Evolutionary conservation across 2,113 vertebrate genomes (phyloP).

Genomic region (Thoracochromis brauschi): DNA sequence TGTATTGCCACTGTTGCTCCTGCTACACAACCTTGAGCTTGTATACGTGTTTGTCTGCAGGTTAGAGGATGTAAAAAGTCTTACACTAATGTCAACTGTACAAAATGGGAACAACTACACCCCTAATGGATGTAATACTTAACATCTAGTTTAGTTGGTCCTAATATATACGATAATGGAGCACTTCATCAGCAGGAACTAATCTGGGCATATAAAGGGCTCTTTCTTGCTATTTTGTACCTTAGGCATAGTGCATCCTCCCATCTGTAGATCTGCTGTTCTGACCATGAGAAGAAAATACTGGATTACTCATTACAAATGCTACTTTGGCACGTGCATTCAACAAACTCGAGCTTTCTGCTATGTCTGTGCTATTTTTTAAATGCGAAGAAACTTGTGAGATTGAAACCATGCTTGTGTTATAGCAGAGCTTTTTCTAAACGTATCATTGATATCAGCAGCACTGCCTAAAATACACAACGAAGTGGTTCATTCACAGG

Average conservation of each 20-base stretch:
- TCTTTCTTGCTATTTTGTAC: slow-evolving; percentile 8
- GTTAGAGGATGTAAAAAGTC: background rate
- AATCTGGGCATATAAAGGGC: background rate
- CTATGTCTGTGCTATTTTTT: background rate
- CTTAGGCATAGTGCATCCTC: slow-evolving; percentile 1
- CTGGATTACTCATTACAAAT: background rate
- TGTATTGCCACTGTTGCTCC: background rate
- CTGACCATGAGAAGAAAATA: background rate
- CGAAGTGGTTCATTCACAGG: slow-evolving; percentile 3
- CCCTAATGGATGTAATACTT: background rate
- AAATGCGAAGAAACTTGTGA: background rate
- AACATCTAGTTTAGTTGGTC: background rate
- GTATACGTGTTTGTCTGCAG: background rate
- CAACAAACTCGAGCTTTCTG: background rate
- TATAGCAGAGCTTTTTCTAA: background rate
- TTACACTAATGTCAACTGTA: background rate
- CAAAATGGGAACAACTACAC: background rate
- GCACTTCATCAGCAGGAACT: background rate
- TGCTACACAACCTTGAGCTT: background rate
- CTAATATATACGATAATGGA: background rate
- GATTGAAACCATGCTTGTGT: background rate
- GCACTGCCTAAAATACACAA: background rate
- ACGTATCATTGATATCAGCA: background rate
- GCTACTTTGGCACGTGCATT: slow-evolving; percentile 3
- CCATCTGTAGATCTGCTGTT: slow-evolving; percentile 33